These are phyloP conservation scores for Pseudomugil gertrudae DNA, from an alignment of 2,797 vertebrate genomes.

Conservation along the genomic window DNA sequence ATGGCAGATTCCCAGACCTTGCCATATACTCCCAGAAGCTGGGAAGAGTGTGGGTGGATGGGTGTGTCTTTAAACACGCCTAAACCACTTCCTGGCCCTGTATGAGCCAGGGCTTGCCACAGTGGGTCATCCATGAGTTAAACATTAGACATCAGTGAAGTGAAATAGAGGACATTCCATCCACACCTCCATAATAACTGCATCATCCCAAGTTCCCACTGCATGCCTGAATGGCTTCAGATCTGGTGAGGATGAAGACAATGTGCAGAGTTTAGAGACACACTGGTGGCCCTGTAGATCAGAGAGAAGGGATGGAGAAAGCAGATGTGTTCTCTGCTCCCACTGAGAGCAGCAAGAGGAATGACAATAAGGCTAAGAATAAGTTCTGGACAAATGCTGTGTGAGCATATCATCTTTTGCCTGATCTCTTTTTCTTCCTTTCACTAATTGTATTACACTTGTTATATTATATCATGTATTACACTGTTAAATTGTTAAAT, in stretches of 20 bases:
- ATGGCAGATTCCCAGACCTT: constrained; percentile 40
- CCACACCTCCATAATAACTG: constrained; percentile 44
- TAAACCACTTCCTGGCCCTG: constrained; percentile 69
- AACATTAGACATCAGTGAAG: constrained; percentile 30
- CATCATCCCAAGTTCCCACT: constrained; percentile 20
- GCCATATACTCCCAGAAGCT: constrained; percentile 42
- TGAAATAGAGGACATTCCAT: constrained; percentile 50
- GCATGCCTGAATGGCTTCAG: constrained; percentile 54
- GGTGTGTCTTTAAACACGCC: constrained; percentile 63
- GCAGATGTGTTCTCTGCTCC: constrained; percentile 53
- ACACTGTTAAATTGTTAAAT: constrained; percentile 32
- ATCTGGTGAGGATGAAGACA: constrained; percentile 13
- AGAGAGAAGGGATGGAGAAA: constrained; percentile 52
- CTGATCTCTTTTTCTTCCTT: constrained; percentile 22
- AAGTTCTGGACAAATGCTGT: constrained; percentile 40
- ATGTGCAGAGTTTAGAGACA: constrained; percentile 27
- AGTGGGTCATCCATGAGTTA: constrained; percentile 50
- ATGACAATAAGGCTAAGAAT: constrained; percentile 36
- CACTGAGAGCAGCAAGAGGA: constrained; percentile 39
- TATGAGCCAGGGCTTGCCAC: constrained; percentile 52
- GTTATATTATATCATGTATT: too few species aligned
- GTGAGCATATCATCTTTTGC: constrained; percentile 25
- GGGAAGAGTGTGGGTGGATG: constrained; percentile 65
- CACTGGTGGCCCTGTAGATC: constrained; percentile 44
- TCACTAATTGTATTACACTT: constrained; percentile 32